A percentile compares a stretch with the other conserved stretches of the same genome.
Evolutionary conservation across 2,888 invertebrate species (phyloP).

Genomic region (Xanthorhoe spadicearia): DNA sequence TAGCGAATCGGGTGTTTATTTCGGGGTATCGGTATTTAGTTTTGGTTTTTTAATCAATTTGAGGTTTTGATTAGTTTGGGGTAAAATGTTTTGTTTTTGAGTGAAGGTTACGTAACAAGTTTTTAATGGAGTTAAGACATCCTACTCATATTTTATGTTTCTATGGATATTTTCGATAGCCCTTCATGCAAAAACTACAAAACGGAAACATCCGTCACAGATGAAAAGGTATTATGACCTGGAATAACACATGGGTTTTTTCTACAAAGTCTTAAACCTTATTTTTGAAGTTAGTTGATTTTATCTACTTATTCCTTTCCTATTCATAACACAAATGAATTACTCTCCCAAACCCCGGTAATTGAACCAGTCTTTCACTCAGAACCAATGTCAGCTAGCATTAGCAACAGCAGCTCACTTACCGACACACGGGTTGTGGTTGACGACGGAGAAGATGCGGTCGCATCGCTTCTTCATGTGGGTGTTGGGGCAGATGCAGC

Average conservation of each 20-base stretch:
- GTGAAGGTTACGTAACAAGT: too few relatives aligned
- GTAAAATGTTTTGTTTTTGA: too few relatives aligned
- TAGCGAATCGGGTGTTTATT: slow-evolving; percentile 8
- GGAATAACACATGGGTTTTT: too few relatives aligned
- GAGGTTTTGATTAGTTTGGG: neutral
- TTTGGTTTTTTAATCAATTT: slow-evolving; percentile 1
- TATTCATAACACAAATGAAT: neutral
- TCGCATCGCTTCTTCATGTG: slow-evolving; percentile 95
- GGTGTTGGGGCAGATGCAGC: slow-evolving; percentile 96
- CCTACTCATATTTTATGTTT: too few relatives aligned
- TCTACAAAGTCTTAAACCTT: too few relatives aligned
- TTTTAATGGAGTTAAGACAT: too few relatives aligned
- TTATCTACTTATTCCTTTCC: too few relatives aligned
- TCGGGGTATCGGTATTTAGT: slow-evolving; percentile 10
- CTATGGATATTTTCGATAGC: too few relatives aligned
- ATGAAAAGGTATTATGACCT: too few relatives aligned
- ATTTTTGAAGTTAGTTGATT: neutral
- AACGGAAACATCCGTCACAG: too few relatives aligned
- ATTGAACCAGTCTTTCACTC: slow-evolving; percentile 58
- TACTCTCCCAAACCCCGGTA: neutral
- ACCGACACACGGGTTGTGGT: slow-evolving; percentile 98
- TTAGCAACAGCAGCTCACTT: slow-evolving; percentile 78
- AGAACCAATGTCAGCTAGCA: slow-evolving; percentile 53
- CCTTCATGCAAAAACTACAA: too few relatives aligned
- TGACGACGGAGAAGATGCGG: slow-evolving; percentile 93